phyloP scores from a whole-genome alignment of 2,888 invertebrate species.

The Hirtodrosophila histrioides region DNA sequence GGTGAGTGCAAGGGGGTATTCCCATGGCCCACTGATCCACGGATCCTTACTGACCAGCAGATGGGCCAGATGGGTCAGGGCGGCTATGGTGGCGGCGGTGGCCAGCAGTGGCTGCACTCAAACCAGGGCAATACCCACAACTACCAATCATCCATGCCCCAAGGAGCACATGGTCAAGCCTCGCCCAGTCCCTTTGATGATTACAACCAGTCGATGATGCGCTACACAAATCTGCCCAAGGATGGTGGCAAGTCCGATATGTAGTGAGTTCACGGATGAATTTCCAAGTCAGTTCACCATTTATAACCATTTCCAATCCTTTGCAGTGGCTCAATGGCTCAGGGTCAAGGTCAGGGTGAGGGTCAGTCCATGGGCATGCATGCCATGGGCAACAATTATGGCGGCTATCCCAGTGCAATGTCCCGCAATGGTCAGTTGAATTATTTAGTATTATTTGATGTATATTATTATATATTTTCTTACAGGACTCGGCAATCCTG shows the following conservation, averaged over 20 bases:
- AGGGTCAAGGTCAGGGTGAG: not conserved
- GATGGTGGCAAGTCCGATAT: slow-evolving; percentile 6
- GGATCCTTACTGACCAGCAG: not conserved
- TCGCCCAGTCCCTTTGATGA: slow-evolving; percentile 32
- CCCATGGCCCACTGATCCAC: not conserved
- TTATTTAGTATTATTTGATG: too few relatives aligned
- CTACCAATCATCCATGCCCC: slow-evolving; percentile 20
- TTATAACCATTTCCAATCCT: not conserved
- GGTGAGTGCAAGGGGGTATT: slow-evolving; percentile 23
- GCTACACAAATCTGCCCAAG: slow-evolving; percentile 30
- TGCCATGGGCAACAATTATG: slow-evolving; percentile 36
- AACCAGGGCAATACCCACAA: slow-evolving; percentile 42
- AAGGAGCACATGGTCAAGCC: slow-evolving; percentile 1
- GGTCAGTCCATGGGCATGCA: slow-evolving; percentile 34
- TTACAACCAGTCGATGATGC: slow-evolving; percentile 61
- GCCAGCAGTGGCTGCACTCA: slow-evolving; percentile 64
- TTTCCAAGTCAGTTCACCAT: not conserved
- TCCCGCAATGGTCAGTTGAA: slow-evolving; percentile 46
- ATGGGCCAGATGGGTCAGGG: slow-evolving; percentile 40
- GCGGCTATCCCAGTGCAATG: slow-evolving; percentile 35
- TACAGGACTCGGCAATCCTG: slow-evolving; percentile 27
- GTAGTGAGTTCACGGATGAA: slow-evolving; percentile 7
- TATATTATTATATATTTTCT: not conserved
- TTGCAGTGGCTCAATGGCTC: slow-evolving; percentile 17
- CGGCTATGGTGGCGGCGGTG: slow-evolving; percentile 29